Percentiles rank a stretch among this genome's conserved stretches.
Conservation (phyloP, 1,140 invertebrate genomes). For the Bombus sibiricus region DNA sequence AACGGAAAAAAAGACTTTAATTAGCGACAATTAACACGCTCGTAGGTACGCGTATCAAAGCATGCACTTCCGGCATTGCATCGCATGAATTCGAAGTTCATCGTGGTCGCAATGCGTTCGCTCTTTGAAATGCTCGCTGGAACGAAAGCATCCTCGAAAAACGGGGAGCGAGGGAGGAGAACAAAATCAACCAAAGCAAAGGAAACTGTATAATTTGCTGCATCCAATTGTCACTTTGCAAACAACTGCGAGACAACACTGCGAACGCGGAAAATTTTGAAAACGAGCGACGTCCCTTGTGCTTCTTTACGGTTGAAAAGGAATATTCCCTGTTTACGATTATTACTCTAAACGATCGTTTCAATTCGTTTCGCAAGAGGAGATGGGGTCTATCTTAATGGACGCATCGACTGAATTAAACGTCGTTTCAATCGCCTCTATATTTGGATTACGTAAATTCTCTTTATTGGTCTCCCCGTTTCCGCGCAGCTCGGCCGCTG, state of each 20-base stretch:
- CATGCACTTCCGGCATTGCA: slow-evolving; percentile 30
- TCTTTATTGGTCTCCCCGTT: slow-evolving; percentile 33
- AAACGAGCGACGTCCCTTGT: background rate
- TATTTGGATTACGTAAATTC: slow-evolving; percentile 54
- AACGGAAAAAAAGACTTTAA: slow-evolving; percentile 34
- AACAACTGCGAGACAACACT: background rate
- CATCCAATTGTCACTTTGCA: background rate
- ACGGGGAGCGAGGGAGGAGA: background rate
- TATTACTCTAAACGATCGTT: background rate
- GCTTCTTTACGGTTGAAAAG: background rate
- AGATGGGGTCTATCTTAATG: slow-evolving; percentile 22
- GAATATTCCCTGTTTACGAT: slow-evolving; percentile 1
- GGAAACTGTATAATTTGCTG: background rate
- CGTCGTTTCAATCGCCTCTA: slow-evolving; percentile 41
- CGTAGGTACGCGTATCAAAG: slow-evolving; percentile 49
- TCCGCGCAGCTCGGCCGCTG: background rate
- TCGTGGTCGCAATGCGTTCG: background rate
- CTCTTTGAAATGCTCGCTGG: slow-evolving; percentile 3
- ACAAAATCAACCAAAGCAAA: background rate
- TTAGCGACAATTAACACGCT: slow-evolving; percentile 62
- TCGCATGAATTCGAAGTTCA: slow-evolving; percentile 23
- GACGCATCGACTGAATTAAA: slow-evolving; percentile 37
- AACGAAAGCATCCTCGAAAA: slow-evolving; percentile 11
- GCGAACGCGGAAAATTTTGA: background rate
- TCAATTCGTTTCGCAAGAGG: slow-evolving; percentile 31